Evolutionary conservation across 2,113 vertebrate genomes (phyloP).

Genomic region (Sialia sialis): DNA sequence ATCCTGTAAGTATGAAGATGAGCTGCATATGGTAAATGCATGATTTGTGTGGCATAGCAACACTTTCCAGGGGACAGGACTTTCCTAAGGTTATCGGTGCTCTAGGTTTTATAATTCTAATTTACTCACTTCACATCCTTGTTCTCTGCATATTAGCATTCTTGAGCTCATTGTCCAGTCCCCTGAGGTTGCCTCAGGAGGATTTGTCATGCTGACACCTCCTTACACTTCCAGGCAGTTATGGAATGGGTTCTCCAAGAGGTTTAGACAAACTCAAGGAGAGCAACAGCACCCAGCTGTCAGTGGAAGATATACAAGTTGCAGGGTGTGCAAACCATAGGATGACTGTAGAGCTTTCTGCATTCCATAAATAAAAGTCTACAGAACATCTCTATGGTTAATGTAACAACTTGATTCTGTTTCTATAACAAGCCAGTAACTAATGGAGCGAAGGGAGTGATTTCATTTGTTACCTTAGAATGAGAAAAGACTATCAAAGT

Average conservation of each 20-base stretch:
- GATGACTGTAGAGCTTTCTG: background rate
- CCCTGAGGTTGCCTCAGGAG: background rate
- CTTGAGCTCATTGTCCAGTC: constrained; percentile 16
- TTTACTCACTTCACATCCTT: background rate
- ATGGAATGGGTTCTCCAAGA: background rate
- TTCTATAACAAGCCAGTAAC: background rate
- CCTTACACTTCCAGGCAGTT: background rate
- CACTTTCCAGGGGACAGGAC: background rate
- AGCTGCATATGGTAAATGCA: background rate
- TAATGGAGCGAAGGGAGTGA: background rate
- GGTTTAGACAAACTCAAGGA: background rate
- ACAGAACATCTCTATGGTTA: background rate
- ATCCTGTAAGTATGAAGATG: background rate
- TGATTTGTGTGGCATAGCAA: background rate
- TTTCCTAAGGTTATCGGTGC: background rate
- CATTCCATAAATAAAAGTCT: constrained; percentile 11
- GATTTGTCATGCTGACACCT: constrained; percentile 11
- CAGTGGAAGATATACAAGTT: background rate
- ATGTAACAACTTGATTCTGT: background rate
- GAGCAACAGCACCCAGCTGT: background rate
- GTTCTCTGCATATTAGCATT: background rate
- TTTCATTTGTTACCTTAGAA: background rate
- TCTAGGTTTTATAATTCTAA: constrained; percentile 18
- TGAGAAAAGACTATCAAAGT: background rate
- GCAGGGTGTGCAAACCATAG: background rate